Percentiles rank a stretch among this genome's conserved stretches.
phyloP scores from a whole-genome alignment of 2,888 invertebrate species.

The Acheta domesticus region DNA sequence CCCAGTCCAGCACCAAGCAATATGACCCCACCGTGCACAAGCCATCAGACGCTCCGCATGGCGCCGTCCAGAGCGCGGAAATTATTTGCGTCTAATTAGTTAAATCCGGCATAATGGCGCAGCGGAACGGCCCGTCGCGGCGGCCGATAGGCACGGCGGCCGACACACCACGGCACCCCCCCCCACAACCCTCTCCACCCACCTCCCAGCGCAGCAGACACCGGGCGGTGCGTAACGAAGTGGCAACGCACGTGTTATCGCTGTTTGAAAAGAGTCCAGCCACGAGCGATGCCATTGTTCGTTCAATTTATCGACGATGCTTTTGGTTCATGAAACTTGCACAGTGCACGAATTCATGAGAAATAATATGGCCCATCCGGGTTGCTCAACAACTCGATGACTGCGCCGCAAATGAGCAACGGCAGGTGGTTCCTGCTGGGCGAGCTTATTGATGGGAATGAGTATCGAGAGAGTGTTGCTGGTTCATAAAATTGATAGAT shows the following conservation, averaged over 20 bases:
- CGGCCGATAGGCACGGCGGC: too few species aligned
- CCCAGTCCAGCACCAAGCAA: neutral
- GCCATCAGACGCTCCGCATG: neutral
- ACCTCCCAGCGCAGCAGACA: too few species aligned
- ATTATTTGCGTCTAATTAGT: constrained; percentile 7
- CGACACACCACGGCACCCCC: too few species aligned
- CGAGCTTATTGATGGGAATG: too few species aligned
- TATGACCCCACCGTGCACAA: neutral
- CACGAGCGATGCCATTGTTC: neutral
- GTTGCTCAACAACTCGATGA: neutral
- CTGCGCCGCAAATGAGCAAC: neutral
- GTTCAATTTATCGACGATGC: constrained; percentile 10
- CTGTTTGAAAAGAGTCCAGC: neutral
- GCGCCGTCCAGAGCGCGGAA: neutral
- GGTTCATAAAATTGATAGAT: too few species aligned
- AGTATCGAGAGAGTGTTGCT: too few species aligned
- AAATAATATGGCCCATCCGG: constrained; percentile 2
- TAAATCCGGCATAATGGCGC: constrained; percentile 10
- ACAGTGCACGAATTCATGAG: neutral
- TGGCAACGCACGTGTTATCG: neutral
- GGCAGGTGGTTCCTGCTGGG: too few species aligned
- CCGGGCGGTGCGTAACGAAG: neutral
- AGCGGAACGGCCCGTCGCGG: neutral
- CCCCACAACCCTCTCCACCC: too few species aligned
- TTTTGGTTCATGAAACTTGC: neutral